Conservation (phyloP, 2,797 vertebrate species). For the Calcarius lapponicus region DNA sequence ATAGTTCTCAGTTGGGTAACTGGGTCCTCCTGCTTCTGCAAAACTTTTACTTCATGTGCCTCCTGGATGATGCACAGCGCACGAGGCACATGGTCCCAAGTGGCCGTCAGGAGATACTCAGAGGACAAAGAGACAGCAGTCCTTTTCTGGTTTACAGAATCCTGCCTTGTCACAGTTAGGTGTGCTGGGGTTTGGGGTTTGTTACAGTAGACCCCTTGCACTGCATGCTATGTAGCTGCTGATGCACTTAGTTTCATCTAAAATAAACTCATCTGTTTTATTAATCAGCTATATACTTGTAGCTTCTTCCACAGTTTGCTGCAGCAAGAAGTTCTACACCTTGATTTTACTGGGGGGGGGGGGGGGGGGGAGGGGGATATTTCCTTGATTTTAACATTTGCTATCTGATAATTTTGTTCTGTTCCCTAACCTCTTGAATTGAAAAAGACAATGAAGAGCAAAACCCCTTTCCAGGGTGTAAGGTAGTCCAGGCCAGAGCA, state of each 20-base stretch:
- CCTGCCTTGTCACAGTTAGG: background rate
- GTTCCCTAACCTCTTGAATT: background rate
- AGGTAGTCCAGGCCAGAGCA: background rate
- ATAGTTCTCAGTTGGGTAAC: accelerated
- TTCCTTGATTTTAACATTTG: background rate
- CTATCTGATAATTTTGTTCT: background rate
- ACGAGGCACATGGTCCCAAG: accelerated
- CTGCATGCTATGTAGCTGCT: background rate
- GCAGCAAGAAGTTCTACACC: background rate
- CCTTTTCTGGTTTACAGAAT: background rate
- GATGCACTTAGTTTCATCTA: background rate
- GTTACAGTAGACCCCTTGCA: background rate
- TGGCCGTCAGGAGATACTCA: background rate
- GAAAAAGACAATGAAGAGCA: background rate
- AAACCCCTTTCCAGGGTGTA: background rate
- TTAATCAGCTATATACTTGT: background rate
- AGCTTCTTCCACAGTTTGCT: background rate
- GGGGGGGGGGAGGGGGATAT: background rate
- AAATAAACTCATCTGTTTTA: background rate
- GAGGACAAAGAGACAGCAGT: accelerated
- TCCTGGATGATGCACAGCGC: background rate
- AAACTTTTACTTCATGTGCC: background rate
- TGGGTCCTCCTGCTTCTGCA: background rate
- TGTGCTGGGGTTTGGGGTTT: background rate
- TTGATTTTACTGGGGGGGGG: background rate